phyloP scores from a whole-genome alignment of 2,888 invertebrate species.

The Nasonia oneida region DNA sequence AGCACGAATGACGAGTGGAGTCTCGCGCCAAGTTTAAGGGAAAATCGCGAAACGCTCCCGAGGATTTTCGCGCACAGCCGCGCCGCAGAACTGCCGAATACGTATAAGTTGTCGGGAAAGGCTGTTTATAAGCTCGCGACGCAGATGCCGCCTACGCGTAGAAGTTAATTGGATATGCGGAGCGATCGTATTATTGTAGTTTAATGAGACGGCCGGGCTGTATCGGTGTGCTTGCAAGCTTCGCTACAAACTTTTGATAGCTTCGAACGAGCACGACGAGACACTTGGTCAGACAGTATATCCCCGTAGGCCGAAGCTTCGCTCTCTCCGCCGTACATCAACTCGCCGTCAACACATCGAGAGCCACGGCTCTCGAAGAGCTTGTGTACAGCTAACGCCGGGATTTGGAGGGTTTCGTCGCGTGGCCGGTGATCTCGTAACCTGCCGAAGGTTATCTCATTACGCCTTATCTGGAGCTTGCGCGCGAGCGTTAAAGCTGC shows the following conservation, averaged over 20 bases:
- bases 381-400: slow-evolving; percentile 65
- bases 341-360: background rate
- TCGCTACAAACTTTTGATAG: background rate
- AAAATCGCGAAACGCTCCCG: slow-evolving; percentile 1
- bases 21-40: background rate
- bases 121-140: background rate
- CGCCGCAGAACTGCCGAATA: background rate
- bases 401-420: slow-evolving; percentile 79
- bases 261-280: background rate
- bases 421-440: slow-evolving; percentile 79
- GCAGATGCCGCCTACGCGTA: background rate
- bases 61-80: slow-evolving; percentile 1
- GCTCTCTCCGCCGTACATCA: background rate
- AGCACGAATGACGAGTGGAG: background rate
- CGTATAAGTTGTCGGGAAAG: background rate
- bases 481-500: slow-evolving; percentile 49
- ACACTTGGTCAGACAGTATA: no score
- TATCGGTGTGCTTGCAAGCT: background rate
- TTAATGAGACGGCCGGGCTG: background rate
- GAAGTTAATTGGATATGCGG: background rate
- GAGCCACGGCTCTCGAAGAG: background rate
- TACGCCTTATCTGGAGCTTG: slow-evolving; percentile 78
- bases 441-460: slow-evolving; percentile 78
- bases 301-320: no score
- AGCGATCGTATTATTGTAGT: background rate